Conservation (phyloP, 2,797 vertebrate genomes). For the Sorex maritimensis region DNA sequence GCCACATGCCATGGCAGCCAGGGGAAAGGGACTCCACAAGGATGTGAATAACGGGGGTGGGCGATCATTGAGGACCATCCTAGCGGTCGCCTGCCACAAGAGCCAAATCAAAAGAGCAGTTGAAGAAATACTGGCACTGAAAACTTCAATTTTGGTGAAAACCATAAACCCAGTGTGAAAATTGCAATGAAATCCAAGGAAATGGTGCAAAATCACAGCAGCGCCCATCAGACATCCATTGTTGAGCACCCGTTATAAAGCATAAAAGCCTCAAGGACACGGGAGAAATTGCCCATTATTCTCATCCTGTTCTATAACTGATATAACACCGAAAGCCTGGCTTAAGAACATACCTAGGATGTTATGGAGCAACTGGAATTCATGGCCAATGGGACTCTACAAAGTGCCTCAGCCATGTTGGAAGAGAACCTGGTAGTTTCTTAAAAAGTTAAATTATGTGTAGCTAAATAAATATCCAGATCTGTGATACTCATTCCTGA, state of each 20-base stretch:
- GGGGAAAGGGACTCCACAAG: too few relatives aligned
- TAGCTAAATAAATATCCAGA: not conserved
- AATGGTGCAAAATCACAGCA: not conserved
- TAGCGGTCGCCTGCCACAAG: too few relatives aligned
- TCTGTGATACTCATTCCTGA: not conserved
- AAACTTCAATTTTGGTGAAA: not conserved
- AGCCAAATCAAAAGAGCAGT: not conserved
- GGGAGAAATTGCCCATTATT: too few relatives aligned
- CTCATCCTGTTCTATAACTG: too few relatives aligned
- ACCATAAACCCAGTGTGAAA: not conserved
- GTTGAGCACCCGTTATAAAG: too few relatives aligned
- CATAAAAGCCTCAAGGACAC: too few relatives aligned
- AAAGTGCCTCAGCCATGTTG: not conserved
- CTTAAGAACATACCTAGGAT: too few relatives aligned
- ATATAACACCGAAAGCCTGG: not conserved
- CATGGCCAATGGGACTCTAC: accelerated
- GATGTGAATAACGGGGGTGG: too few relatives aligned
- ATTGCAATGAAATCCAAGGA: not conserved
- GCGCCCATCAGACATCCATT: too few relatives aligned
- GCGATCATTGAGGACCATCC: accelerated
- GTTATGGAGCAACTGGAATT: too few relatives aligned
- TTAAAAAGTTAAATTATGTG: not conserved
- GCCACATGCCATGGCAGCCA: too few relatives aligned
- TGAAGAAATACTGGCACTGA: not conserved
- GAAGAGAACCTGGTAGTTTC: not conserved